Base-by-base conservation (phyloP, 1,140 invertebrate genomes). In the Eufriesea mexicana region DNA sequence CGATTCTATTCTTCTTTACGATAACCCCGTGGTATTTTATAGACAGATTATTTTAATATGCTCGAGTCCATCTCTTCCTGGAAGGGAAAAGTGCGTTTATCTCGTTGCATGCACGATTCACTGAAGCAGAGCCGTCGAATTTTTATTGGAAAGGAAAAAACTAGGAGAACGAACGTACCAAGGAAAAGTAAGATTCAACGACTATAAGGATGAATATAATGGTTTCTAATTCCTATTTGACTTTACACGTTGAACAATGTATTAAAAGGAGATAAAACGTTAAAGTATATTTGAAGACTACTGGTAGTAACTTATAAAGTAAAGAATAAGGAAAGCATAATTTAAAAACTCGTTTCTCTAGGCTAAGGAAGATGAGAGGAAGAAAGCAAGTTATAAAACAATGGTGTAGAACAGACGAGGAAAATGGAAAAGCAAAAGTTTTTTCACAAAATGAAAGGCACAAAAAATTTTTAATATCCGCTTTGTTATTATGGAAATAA, bases 1-100 rank as follows among this genome's bases (percentile, higher is more conserved):
- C 59, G 12, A 61, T 81, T 81, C 66, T 75, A 75, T 64, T 75
- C 72, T 75, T 55, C 25, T 81, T 81, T 75, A 67, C 61, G 49
- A 81, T 28, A 28, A 74, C 49, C 72, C 72, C n/a, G 61, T 51
- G 79, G 66, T 81, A 66, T 81, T 81, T 75, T 81, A 66, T 75
- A 74, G 61, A 51, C 61, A 20, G 72, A 81, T 75, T 45, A 75
- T 66, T 75, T 66, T 75, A 51, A 75, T 66, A 75, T 66, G 51
- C 79, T 66, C 25, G 49, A 45, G 8, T 12, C 35, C 28, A 25
- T 74, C 28, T 70, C 54, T 51, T 45, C 61, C 25, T 28, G 28
- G 6, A 25, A 51, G n/a, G 16, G 6, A 47, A 51, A 14, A 6
- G 7, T 18, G 57, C 49, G 57, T 51, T 78, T 54, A n/a, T 70